These are phyloP conservation scores for Ageneiosus marmoratus DNA, from an alignment of 2,113 vertebrate genomes.

Conservation along the genomic window DNA sequence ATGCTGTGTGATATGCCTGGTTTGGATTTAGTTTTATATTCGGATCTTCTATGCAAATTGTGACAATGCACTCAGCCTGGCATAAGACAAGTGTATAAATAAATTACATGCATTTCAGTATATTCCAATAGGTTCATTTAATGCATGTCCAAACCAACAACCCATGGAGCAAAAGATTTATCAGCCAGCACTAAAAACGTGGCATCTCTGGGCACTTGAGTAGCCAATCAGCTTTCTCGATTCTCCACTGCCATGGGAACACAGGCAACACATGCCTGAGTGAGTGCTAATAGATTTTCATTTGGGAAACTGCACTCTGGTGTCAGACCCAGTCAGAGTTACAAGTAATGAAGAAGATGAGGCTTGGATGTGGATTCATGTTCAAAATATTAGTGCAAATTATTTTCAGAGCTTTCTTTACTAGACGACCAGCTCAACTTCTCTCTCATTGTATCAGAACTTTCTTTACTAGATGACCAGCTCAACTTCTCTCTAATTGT, in stretches of 20 bases:
- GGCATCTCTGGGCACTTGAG: background rate
- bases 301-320: background rate
- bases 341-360: background rate
- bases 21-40: too few species aligned
- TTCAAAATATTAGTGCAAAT: background rate
- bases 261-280: background rate
- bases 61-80: background rate
- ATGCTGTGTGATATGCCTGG: too few species aligned
- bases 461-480: background rate
- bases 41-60: background rate
- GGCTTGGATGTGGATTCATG: background rate
- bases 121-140: background rate
- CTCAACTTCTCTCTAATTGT: too few species aligned
- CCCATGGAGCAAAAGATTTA: background rate
- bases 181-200: background rate
- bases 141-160: background rate
- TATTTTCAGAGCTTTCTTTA: background rate
- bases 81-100: background rate
- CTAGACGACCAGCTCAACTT: too few species aligned
- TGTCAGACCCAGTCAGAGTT: background rate
- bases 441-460: background rate
- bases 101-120: background rate
- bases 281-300: background rate
- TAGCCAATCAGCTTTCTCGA: conserved; percentile 1
- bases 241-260: conserved; percentile 25